A percentile compares a stretch with the other conserved stretches of the same genome.
phyloP scores from a whole-genome alignment of 2,888 invertebrate genomes.

The Pristionchus exspectatus region DNA sequence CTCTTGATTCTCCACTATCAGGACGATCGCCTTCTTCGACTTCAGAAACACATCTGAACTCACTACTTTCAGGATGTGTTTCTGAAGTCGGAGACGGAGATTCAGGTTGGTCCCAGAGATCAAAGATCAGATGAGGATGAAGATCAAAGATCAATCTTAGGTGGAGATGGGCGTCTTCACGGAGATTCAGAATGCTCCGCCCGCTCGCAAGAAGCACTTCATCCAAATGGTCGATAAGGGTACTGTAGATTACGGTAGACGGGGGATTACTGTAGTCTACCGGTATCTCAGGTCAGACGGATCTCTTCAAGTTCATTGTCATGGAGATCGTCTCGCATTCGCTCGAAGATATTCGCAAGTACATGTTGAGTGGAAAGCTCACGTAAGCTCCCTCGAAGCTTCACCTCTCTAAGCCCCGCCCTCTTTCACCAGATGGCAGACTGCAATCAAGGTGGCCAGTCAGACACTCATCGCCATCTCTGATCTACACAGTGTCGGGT shows the following conservation, averaged over 20 bases:
- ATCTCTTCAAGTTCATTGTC: constrained; percentile 50
- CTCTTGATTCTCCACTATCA: background rate
- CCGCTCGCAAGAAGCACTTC: constrained; percentile 38
- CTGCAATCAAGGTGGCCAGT: constrained; percentile 18
- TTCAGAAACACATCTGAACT: constrained; percentile 36
- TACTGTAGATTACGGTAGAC: constrained; percentile 2
- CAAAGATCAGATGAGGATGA: background rate
- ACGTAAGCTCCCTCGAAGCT: constrained; percentile 11
- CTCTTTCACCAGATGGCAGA: constrained; percentile 7
- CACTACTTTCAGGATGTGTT: constrained; percentile 36
- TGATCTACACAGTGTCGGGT: constrained; percentile 48
- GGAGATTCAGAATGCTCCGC: background rate
- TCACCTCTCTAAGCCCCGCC: no score
- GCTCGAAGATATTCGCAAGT: constrained; percentile 49
- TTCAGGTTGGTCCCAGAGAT: constrained; percentile 5
- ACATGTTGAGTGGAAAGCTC: constrained; percentile 22
- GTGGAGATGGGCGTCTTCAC: constrained; percentile 49
- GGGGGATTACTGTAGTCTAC: background rate
- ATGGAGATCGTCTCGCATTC: constrained; percentile 40
- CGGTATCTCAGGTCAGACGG: constrained; percentile 35
- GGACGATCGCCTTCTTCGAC: background rate
- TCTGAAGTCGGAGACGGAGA: constrained; percentile 33
- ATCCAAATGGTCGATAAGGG: constrained; percentile 50
- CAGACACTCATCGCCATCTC: constrained; percentile 46
- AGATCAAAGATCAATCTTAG: constrained; percentile 40